These are phyloP conservation scores for Rhea americana DNA, from an alignment of 2,113 vertebrate genomes.

Conservation along the genomic window DNA sequence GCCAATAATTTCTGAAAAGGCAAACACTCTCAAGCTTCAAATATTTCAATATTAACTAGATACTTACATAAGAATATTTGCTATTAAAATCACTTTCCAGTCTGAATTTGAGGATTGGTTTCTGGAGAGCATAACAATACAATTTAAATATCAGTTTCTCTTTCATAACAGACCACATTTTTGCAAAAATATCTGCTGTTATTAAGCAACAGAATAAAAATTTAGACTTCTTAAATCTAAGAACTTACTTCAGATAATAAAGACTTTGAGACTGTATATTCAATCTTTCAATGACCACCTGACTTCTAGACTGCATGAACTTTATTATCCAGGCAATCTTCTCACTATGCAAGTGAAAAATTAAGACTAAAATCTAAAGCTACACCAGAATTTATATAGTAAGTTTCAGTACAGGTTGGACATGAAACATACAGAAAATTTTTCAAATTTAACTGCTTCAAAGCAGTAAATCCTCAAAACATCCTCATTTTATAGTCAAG, in stretches of 20 bases:
- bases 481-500: background rate
- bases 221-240: background rate
- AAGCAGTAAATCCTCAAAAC: background rate
- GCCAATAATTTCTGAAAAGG: background rate
- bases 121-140: background rate
- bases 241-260: background rate
- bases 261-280: background rate
- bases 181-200: background rate
- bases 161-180: background rate
- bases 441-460: background rate
- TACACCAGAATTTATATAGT: conserved; percentile 3
- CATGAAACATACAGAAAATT: conserved; percentile 2
- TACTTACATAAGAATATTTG: background rate
- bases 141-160: conserved; percentile 17
- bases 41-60: background rate
- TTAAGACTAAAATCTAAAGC: conserved; percentile 45
- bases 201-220: background rate
- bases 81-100: background rate
- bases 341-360: conserved; percentile 1
- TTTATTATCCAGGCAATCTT: background rate
- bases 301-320: background rate
- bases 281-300: background rate
- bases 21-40: background rate
- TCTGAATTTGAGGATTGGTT: background rate
- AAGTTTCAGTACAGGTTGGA: background rate